Evolutionary conservation across 2,888 invertebrate species (phyloP).

Genomic region (Synanthedon myopaeformis): DNA sequence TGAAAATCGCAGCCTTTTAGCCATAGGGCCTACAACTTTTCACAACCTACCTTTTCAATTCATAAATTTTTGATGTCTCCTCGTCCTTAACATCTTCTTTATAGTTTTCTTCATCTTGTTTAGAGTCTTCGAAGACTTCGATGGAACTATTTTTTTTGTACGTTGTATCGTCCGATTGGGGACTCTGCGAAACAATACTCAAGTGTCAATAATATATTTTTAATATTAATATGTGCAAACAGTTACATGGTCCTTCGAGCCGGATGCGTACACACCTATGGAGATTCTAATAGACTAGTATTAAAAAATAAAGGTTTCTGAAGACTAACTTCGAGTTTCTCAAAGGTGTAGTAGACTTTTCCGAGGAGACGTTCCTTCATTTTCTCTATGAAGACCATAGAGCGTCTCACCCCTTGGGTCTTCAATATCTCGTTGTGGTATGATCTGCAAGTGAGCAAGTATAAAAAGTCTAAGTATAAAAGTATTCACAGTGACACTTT

Average conservation of each 20-base stretch:
- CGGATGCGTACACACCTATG: no score
- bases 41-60: conserved; percentile 23
- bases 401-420: conserved; percentile 86
- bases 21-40: no score
- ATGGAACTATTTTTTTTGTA: conserved; percentile 36
- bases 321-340: conserved; percentile 52
- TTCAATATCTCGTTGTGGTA: conserved; percentile 91
- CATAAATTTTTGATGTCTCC: conserved; percentile 19
- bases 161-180: conserved; percentile 16
- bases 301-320: background rate
- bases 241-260: no score
- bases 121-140: conserved; percentile 47
- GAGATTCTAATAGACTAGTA: no score
- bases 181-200: conserved; percentile 18
- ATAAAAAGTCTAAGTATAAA: no score
- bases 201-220: no score
- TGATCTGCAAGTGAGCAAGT: conserved; percentile 67
- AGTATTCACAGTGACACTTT: no score
- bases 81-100: conserved; percentile 12
- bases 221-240: no score
- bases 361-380: conserved; percentile 76
- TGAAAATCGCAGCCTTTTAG: no score
- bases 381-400: conserved; percentile 82
- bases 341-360: conserved; percentile 78
- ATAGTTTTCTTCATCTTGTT: conserved; percentile 16